Evolutionary conservation across 2,888 invertebrate species (phyloP).

Genomic region (Mesoligia furuncula): DNA sequence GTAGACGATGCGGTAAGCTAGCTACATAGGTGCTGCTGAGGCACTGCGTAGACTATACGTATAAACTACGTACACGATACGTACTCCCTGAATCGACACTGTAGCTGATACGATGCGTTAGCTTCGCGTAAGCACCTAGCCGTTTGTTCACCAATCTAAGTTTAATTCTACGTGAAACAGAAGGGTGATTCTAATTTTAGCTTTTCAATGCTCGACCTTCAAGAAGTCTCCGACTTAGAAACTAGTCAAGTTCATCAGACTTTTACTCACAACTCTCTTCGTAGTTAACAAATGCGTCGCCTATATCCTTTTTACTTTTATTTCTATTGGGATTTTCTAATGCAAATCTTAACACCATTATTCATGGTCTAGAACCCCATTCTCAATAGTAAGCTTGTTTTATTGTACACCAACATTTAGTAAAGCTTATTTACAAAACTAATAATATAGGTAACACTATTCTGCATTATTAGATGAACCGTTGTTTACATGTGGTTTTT

Average conservation of each 20-base stretch:
- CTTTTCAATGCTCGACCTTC: not conserved
- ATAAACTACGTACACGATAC: not conserved
- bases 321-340: not conserved
- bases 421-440: not conserved
- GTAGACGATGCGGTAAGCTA: not conserved
- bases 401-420: not conserved
- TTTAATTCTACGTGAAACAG: not conserved
- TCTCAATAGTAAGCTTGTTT: not conserved
- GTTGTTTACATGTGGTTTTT: not conserved
- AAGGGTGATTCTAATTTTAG: constrained; percentile 5
- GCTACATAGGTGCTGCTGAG: too few relatives aligned
- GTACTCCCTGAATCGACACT: not conserved
- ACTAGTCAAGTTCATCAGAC: not conserved
- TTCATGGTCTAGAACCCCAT: not conserved
- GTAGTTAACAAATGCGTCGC: not conserved
- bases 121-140: not conserved
- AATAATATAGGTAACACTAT: not conserved
- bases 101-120: not conserved
- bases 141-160: not conserved
- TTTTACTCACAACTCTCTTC: not conserved
- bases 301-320: not conserved
- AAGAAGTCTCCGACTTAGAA: not conserved
- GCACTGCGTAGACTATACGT: not conserved
- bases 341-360: too few relatives aligned
- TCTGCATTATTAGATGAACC: not conserved